Conservation (phyloP, 2,888 invertebrate genomes). For the Drosophila niveifrons region DNA sequence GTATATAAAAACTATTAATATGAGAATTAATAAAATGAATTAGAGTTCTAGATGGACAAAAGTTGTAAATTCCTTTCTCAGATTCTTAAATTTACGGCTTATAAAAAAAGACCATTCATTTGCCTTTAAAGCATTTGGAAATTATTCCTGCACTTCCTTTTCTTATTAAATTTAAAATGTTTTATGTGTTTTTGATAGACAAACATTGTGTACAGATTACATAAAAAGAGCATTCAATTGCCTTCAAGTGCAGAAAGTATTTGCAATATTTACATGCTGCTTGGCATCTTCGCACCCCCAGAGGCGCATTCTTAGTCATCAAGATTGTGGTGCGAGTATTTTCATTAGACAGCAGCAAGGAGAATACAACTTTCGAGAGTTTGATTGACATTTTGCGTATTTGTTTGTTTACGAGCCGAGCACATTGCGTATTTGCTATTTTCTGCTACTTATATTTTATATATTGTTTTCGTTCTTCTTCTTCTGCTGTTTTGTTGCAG, state of each 20-base stretch:
- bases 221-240: neutral
- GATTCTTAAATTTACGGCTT: too few species aligned
- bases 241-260: neutral
- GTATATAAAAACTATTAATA: too few species aligned
- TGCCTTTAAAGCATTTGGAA: too few species aligned
- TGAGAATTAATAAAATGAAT: too few species aligned
- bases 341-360: neutral
- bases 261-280: neutral
- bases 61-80: too few species aligned
- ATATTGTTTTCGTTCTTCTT: neutral
- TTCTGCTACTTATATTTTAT: neutral
- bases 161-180: too few species aligned
- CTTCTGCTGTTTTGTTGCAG: constrained; percentile 85
- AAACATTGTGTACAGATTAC: too few species aligned
- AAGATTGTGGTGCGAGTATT: neutral
- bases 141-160: too few species aligned
- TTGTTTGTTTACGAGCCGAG: neutral
- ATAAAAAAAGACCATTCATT: too few species aligned
- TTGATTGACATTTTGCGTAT: constrained; percentile 14
- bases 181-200: too few species aligned
- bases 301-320: constrained; percentile 1
- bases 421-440: neutral
- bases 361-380: constrained; percentile 7
- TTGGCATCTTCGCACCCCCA: neutral
- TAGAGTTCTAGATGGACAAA: too few species aligned